A percentile compares a stretch with the other conserved stretches of the same genome.
Evolutionary conservation across 2,113 vertebrate species (phyloP).

Genomic region (Mugil cephalus): DNA sequence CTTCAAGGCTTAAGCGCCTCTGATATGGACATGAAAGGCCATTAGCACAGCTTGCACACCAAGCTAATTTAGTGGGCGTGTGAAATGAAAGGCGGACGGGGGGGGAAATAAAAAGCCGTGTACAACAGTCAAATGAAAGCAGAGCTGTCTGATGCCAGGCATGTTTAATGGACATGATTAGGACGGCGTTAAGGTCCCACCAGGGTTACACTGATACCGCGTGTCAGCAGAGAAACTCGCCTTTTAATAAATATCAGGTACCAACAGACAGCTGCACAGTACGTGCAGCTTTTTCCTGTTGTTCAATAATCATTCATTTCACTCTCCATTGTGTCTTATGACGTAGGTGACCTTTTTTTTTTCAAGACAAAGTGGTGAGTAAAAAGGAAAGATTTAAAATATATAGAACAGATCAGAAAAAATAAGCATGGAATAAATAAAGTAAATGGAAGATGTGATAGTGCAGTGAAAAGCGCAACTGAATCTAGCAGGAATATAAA

Average conservation of each 20-base stretch:
- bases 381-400: too few species aligned
- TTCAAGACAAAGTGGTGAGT: too few species aligned
- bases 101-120: conserved; percentile 57
- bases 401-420: too few species aligned
- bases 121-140: conserved; percentile 56
- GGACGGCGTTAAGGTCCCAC: conserved; percentile 32
- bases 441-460: too few species aligned
- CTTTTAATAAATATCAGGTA: conserved; percentile 23
- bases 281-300: background rate
- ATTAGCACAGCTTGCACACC: conserved; percentile 73
- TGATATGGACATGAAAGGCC: conserved; percentile 77
- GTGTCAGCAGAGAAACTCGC: background rate
- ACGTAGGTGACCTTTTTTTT: too few species aligned
- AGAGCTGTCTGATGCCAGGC: conserved; percentile 44
- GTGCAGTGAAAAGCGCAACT: too few species aligned
- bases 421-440: too few species aligned
- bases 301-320: background rate
- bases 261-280: background rate
- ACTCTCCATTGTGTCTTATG: too few species aligned
- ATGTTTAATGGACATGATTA: conserved; percentile 56
- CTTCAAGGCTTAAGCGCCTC: conserved; percentile 67
- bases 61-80: conserved; percentile 71
- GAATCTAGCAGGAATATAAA: too few species aligned
- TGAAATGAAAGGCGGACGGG: conserved; percentile 57
- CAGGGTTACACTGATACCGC: conserved; percentile 13